phyloP scores from a whole-genome alignment of 2,888 invertebrate genomes.

The Temnothorax rugatulus region DNA sequence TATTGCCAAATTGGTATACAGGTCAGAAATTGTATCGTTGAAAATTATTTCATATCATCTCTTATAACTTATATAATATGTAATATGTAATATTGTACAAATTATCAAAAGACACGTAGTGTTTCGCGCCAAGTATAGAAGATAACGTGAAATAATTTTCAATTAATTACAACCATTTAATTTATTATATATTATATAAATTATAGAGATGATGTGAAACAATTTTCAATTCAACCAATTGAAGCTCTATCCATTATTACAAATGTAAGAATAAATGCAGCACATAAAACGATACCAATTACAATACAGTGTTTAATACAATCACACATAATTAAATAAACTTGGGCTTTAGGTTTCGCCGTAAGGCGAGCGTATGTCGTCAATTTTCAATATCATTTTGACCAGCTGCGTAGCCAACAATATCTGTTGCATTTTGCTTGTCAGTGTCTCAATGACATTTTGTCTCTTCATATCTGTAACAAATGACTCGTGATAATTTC shows the following conservation, averaged over 20 bases:
- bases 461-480: conserved; percentile 96
- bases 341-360: conserved; percentile 68
- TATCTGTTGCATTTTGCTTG: conserved; percentile 99
- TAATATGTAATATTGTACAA: conserved; percentile 44
- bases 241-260: conserved; percentile 46
- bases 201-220: conserved; percentile 38
- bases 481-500: conserved; percentile 68
- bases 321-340: conserved; percentile 54
- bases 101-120: conserved; percentile 38
- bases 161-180: conserved; percentile 14
- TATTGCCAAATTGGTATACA: conserved; percentile 1
- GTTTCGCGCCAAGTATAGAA: neutral
- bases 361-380: conserved; percentile 93
- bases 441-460: conserved; percentile 98
- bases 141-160: neutral
- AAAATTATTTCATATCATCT: neutral
- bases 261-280: conserved; percentile 62
- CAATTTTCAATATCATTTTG: conserved; percentile 99
- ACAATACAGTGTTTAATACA: conserved; percentile 55
- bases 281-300: conserved; percentile 54
- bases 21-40: neutral
- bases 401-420: conserved; percentile 98
- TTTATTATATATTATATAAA: conserved; percentile 59
- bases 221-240: conserved; percentile 21
- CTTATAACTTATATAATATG: conserved; percentile 7